Evolutionary conservation across 2,113 vertebrate species (phyloP).

Genomic region (Vidua chalybeata): DNA sequence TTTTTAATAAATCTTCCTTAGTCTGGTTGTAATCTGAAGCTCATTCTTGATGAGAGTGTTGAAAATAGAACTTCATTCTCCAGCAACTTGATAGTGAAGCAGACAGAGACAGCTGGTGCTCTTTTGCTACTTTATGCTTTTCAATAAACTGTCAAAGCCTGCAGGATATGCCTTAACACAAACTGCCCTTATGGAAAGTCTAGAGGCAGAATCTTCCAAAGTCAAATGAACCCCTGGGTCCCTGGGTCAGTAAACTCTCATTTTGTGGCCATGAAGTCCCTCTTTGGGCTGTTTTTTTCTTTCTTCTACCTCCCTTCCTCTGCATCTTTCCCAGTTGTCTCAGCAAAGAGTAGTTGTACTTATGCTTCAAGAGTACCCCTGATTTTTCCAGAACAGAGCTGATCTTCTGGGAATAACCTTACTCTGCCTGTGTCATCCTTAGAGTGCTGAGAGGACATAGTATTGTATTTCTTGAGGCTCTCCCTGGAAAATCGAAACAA

Average conservation of each 20-base stretch:
- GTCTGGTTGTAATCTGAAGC: background rate
- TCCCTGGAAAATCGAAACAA: background rate
- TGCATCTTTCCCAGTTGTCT: background rate
- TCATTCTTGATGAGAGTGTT: background rate
- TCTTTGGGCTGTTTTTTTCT: background rate
- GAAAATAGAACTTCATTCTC: accelerated
- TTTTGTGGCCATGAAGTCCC: background rate
- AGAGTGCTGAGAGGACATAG: background rate
- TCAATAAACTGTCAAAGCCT: background rate
- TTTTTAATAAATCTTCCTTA: background rate
- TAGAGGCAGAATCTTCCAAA: background rate
- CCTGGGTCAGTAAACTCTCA: background rate
- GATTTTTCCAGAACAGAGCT: background rate
- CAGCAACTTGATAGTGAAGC: background rate
- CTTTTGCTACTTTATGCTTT: background rate
- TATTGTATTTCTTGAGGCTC: background rate
- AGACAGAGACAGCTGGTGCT: background rate
- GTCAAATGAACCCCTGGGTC: background rate
- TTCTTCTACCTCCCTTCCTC: background rate
- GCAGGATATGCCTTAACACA: background rate
- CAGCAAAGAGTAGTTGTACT: background rate
- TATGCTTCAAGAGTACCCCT: background rate
- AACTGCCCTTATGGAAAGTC: background rate
- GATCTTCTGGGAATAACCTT: background rate
- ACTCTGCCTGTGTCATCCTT: background rate